Evolutionary conservation across 2,113 vertebrate species (phyloP).

Genomic region (Hipposideros armiger): DNA sequence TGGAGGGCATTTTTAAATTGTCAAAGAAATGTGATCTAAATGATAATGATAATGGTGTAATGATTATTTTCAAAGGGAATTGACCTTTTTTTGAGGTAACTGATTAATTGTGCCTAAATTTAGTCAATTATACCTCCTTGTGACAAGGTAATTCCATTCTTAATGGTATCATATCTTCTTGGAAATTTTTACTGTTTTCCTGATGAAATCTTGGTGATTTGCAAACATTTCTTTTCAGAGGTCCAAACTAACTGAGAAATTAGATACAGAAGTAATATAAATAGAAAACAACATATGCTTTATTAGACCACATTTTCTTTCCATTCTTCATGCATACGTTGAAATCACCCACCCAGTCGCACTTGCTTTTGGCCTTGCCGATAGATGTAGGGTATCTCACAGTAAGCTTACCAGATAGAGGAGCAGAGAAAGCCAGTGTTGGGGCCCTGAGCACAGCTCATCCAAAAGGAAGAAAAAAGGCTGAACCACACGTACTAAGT

Average conservation of each 20-base stretch:
- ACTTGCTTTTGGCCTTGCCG: not conserved
- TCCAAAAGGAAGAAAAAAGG: not conserved
- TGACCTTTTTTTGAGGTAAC: constrained; percentile 43
- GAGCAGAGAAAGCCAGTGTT: not conserved
- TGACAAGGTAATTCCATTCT: constrained; percentile 32
- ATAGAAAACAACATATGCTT: not conserved
- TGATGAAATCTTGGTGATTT: not conserved
- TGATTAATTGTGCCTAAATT: constrained; percentile 68
- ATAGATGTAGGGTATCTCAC: not conserved
- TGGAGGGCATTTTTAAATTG: constrained; percentile 62
- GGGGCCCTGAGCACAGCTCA: not conserved
- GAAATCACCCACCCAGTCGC: not conserved
- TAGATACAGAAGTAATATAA: not conserved
- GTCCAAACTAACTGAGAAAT: not conserved
- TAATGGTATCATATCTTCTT: not conserved
- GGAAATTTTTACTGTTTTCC: not conserved
- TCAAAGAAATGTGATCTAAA: constrained; percentile 52
- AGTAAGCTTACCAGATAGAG: not conserved
- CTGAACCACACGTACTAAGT: not conserved
- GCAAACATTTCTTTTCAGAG: not conserved
- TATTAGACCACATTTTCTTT: not conserved
- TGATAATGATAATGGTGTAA: constrained; percentile 59
- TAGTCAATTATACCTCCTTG: constrained; percentile 51
- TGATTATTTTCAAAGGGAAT: constrained; percentile 64
- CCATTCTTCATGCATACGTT: not conserved